A percentile compares a stretch with the other conserved stretches of the same genome.
Evolutionary conservation across 2,113 vertebrate species (phyloP).

Genomic region (Hirundichthys speculiger): DNA sequence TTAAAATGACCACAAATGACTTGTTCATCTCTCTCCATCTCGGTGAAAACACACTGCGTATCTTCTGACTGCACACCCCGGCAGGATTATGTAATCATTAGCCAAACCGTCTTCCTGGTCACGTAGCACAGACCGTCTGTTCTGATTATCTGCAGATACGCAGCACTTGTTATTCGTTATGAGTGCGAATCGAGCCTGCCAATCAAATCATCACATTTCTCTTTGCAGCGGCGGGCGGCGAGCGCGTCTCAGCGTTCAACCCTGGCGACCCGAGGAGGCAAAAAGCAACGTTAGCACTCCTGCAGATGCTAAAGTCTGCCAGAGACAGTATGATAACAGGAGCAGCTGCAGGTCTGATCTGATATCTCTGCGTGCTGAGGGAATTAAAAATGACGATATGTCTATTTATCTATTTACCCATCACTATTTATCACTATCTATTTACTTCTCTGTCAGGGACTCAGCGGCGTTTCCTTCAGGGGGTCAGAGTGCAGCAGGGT

Average conservation of each 20-base stretch:
- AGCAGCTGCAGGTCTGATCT: not conserved
- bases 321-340: not conserved
- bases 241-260: slow-evolving; percentile 9
- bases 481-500: no score
- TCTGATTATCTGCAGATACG: slow-evolving; percentile 1
- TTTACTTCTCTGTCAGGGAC: no score
- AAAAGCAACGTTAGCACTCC: not conserved
- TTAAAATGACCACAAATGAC: slow-evolving; percentile 5
- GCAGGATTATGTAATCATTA: not conserved
- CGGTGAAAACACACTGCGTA: not conserved
- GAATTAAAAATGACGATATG: slow-evolving; percentile 52
- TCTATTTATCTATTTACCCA: slow-evolving; percentile 33
- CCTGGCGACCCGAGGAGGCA: not conserved
- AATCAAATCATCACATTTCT: slow-evolving; percentile 6
- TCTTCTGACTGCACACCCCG: not conserved
- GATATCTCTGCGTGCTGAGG: slow-evolving; percentile 17
- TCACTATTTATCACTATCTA: no score
- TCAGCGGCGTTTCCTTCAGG: no score
- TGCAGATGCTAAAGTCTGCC: slow-evolving; percentile 7
- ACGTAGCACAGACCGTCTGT: no score
- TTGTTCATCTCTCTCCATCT: not conserved
- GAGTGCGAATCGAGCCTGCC: slow-evolving; percentile 18
- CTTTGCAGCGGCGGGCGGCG: slow-evolving; percentile 1
- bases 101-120: not conserved
- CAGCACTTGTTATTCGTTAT: not conserved